Evolutionary conservation across 2,113 vertebrate genomes (phyloP).

Genomic region (Oryzias melastigma): DNA sequence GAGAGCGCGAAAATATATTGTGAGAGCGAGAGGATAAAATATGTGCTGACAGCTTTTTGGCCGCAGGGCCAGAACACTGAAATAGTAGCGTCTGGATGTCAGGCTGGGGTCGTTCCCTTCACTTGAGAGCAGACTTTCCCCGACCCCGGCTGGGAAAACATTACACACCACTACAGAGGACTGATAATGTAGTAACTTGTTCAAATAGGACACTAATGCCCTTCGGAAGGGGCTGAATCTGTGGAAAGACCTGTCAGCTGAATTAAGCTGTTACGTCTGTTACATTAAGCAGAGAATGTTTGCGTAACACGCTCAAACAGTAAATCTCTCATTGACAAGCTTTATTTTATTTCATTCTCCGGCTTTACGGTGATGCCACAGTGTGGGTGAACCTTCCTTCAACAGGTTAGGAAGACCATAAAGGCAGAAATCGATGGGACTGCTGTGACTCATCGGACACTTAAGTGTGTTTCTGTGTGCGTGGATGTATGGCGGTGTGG

Average conservation of each 20-base stretch:
- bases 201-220: slow-evolving; percentile 27
- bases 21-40: slow-evolving; percentile 62
- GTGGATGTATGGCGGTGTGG: slow-evolving; percentile 4
- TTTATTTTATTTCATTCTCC: no score
- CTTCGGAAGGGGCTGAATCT: slow-evolving; percentile 3
- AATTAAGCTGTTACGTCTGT: background rate
- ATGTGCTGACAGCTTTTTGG: slow-evolving; percentile 74
- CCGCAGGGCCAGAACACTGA: slow-evolving; percentile 53
- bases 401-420: slow-evolving; percentile 37
- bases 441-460: slow-evolving; percentile 61
- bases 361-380: background rate
- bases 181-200: slow-evolving; percentile 44
- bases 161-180: slow-evolving; percentile 34
- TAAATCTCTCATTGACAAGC: no score
- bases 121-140: slow-evolving; percentile 58
- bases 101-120: slow-evolving; percentile 53
- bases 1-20: slow-evolving; percentile 50
- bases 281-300: background rate
- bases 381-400: slow-evolving; percentile 29
- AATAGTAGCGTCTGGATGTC: slow-evolving; percentile 71
- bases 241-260: background rate
- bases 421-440: slow-evolving; percentile 72
- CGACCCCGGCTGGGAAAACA: slow-evolving; percentile 52
- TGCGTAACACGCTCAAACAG: background rate
- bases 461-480: slow-evolving; percentile 14